Percentiles rank a stretch among this genome's conserved stretches.
phyloP scores from a whole-genome alignment of 2,888 invertebrate genomes.

The Andricus curvator region DNA sequence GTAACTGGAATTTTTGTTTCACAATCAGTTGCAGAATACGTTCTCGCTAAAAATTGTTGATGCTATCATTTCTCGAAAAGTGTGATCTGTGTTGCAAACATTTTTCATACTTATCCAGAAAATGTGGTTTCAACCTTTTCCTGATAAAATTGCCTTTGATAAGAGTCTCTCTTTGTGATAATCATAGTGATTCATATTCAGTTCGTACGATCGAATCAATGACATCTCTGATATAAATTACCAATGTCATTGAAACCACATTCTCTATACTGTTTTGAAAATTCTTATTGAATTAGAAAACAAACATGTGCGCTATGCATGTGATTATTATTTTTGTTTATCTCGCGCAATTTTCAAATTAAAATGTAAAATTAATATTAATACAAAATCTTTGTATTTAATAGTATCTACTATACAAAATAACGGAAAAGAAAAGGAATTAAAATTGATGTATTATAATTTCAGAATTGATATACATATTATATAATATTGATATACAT shows the following conservation, averaged over 20 bases:
- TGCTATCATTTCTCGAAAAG: not conserved
- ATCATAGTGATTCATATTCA: constrained; percentile 6
- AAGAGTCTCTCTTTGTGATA: not conserved
- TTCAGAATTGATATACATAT: too few species aligned
- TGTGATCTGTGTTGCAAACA: not conserved
- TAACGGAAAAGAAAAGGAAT: too few species aligned
- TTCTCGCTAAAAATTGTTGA: not conserved
- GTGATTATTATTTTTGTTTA: too few species aligned
- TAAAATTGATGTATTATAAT: too few species aligned
- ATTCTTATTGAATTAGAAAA: too few species aligned
- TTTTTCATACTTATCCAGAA: not conserved
- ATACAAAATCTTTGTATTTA: too few species aligned
- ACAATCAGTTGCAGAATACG: not conserved
- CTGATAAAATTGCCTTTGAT: constrained; percentile 5
- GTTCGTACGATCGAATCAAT: constrained; percentile 6
- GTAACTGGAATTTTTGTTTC: not conserved
- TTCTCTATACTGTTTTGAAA: too few species aligned
- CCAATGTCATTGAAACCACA: not conserved
- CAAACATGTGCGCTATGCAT: too few species aligned
- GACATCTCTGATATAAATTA: constrained; percentile 2
- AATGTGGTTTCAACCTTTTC: constrained; percentile 9
- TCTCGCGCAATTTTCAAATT: too few species aligned
- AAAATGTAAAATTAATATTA: too few species aligned
- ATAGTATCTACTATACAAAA: too few species aligned
- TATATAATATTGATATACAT: too few species aligned